Evolutionary conservation across 2,888 invertebrate species (phyloP).

Genomic region (Hydropsyche betteni): DNA sequence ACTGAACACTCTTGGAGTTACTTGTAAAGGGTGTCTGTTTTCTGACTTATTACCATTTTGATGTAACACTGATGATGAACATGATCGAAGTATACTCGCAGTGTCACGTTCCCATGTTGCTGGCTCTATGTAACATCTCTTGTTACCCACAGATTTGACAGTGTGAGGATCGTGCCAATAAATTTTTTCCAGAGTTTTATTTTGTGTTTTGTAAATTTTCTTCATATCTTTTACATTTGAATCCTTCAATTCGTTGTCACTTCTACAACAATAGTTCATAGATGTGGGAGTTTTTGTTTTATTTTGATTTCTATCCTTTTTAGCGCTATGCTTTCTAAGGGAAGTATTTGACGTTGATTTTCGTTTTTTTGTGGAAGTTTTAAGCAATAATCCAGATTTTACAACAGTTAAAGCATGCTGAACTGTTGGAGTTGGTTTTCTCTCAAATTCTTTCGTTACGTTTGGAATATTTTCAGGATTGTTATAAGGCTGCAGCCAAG

Average conservation of each 20-base stretch:
- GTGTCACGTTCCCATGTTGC: constrained; percentile 67
- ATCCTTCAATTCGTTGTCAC: constrained; percentile 44
- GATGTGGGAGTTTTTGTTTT: constrained; percentile 53
- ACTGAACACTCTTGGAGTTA: constrained; percentile 51
- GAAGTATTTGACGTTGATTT: constrained; percentile 61
- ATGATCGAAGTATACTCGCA: constrained; percentile 61
- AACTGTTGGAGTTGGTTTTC: constrained; percentile 59
- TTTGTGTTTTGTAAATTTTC: constrained; percentile 35
- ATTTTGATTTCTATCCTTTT: constrained; percentile 57
- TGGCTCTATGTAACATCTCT: constrained; percentile 66
- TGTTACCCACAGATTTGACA: constrained; percentile 62
- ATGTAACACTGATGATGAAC: constrained; percentile 44
- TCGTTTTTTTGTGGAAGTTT: constrained; percentile 62
- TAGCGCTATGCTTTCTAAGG: constrained; percentile 57
- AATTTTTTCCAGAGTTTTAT: constrained; percentile 44
- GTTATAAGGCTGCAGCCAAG: constrained; percentile 69
- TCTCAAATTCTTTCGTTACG: constrained; percentile 27
- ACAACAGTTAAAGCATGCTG: constrained; percentile 64
- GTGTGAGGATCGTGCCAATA: constrained; percentile 50
- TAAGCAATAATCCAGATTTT: constrained; percentile 61
- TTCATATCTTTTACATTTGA: constrained; percentile 35
- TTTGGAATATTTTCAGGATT: constrained; percentile 51
- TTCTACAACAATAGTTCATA: constrained; percentile 39
- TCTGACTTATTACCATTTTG: constrained; percentile 40
- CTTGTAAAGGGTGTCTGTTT: constrained; percentile 44